Evolutionary conservation across 2,113 vertebrate species (phyloP).

Genomic region (Chloebia gouldiae): DNA sequence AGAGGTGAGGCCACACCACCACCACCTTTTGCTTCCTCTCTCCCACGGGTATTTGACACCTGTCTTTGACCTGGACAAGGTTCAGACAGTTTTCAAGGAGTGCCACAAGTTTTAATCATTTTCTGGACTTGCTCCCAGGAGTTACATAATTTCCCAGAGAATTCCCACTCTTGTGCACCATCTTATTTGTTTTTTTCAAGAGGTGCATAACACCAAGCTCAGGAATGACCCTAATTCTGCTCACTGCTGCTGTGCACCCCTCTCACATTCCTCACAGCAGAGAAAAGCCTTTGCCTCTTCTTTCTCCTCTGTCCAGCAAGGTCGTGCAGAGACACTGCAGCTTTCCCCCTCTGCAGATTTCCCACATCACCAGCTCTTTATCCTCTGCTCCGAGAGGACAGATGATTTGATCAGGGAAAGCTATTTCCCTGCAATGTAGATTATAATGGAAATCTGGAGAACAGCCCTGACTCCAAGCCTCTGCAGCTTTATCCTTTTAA

Average conservation of each 20-base stretch:
- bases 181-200: background rate
- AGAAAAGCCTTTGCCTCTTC: background rate
- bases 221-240: background rate
- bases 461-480: conserved; percentile 32
- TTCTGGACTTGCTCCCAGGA: background rate
- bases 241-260: background rate
- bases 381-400: conserved; percentile 16
- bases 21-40: background rate
- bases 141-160: background rate
- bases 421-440: conserved; percentile 61
- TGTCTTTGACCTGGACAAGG: background rate
- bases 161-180: background rate
- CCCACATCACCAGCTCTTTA: conserved; percentile 48
- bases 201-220: background rate
- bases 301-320: conserved; percentile 1
- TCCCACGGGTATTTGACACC: background rate
- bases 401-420: conserved; percentile 67
- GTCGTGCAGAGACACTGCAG: background rate
- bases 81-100: background rate
- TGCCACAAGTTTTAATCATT: fast-evolving
- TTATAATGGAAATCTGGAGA: conserved; percentile 67
- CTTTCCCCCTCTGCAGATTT: background rate
- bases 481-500: conserved; percentile 61
- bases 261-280: background rate
- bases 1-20: background rate